Conservation (phyloP, 2,113 vertebrate species). For the Notothenia coriiceps region DNA sequence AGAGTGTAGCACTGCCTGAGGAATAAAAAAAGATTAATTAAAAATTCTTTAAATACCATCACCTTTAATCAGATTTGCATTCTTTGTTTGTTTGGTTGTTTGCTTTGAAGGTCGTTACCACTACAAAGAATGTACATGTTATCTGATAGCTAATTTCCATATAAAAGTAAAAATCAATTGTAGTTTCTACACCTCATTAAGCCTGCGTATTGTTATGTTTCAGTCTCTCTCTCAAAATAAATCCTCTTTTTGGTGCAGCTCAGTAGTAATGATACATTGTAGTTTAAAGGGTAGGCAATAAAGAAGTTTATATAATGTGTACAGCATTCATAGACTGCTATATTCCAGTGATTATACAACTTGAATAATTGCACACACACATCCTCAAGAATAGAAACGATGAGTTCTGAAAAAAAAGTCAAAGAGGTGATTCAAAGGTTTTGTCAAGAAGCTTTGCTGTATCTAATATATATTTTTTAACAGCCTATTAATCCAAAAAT, state of each 20-base stretch:
- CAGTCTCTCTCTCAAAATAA: conserved; percentile 41
- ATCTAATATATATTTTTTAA: neutral
- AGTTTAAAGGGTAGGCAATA: neutral
- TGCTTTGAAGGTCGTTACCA: conserved; percentile 73
- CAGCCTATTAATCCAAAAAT: neutral
- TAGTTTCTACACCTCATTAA: conserved; percentile 71
- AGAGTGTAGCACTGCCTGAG: neutral
- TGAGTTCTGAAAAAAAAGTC: neutral
- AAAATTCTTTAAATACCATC: conserved; percentile 51
- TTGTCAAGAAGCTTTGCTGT: neutral
- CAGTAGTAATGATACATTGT: conserved; percentile 32
- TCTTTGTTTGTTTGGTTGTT: conserved; percentile 42
- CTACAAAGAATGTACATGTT: conserved; percentile 69
- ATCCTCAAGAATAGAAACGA: neutral
- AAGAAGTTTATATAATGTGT: neutral
- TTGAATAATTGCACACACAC: neutral
- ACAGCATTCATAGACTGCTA: neutral
- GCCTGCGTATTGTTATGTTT: conserved; percentile 51
- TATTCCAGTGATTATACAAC: conserved; percentile 14
- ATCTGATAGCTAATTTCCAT: conserved; percentile 75
- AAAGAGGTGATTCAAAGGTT: neutral
- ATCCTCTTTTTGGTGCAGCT: conserved; percentile 29
- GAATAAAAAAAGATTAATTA: conserved; percentile 44
- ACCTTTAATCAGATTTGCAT: conserved; percentile 45
- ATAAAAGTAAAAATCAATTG: conserved; percentile 73